These are phyloP conservation scores for Ciconia maguari DNA, from an alignment of 2,113 vertebrate species.

Conservation along the genomic window DNA sequence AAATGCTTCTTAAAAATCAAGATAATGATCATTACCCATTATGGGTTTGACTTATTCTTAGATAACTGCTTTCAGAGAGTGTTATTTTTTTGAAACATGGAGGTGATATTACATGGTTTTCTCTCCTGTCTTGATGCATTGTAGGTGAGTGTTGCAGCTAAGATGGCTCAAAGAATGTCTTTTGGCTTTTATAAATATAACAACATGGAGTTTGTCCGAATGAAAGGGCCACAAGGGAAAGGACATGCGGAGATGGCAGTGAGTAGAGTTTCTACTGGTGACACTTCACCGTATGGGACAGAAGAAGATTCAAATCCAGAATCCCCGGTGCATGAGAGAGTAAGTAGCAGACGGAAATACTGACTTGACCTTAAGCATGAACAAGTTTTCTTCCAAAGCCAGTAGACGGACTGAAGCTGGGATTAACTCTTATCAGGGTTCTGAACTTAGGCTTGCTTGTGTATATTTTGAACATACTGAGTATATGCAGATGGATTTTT, in stretches of 20 bases:
- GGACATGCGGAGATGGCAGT: slow-evolving; percentile 98
- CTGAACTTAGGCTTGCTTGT: not conserved
- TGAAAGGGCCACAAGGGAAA: slow-evolving; percentile 98
- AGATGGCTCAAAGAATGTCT: slow-evolving; percentile 97
- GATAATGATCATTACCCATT: not conserved
- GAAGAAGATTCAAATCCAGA: slow-evolving; percentile 90
- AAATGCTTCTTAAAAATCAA: not conserved
- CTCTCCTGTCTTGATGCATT: not conserved
- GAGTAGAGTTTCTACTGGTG: slow-evolving; percentile 91
- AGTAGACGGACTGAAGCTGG: not conserved
- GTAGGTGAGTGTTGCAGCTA: slow-evolving; percentile 96
- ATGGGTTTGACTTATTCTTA: not conserved
- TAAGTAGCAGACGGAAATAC: slow-evolving; percentile 68
- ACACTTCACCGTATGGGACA: slow-evolving; percentile 91
- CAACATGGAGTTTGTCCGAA: slow-evolving; percentile 99
- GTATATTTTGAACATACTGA: not conserved
- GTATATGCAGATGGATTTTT: not conserved
- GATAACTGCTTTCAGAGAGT: not conserved
- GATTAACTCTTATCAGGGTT: not conserved
- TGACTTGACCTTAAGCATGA: not conserved
- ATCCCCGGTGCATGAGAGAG: slow-evolving; percentile 89
- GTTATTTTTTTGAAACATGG: not conserved
- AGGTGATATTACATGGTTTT: not conserved
- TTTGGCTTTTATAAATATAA: slow-evolving; percentile 98
- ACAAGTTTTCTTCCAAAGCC: not conserved